Conservation (phyloP, 2,888 invertebrate genomes). For the Acleris cristana region DNA sequence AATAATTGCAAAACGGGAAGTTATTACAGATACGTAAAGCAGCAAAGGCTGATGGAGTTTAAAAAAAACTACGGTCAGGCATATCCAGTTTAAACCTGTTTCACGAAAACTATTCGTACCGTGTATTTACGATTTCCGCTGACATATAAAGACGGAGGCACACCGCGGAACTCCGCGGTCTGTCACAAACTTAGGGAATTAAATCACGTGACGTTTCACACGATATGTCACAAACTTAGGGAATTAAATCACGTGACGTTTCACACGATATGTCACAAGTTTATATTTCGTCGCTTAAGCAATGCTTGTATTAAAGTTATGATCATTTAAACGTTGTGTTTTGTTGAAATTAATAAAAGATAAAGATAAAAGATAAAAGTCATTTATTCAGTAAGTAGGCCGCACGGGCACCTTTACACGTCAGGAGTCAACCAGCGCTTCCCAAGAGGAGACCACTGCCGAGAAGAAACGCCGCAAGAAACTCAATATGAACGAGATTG, state of each 20-base stretch:
- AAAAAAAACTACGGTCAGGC: not conserved
- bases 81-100: conserved; percentile 1
- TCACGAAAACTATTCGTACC: conserved; percentile 43
- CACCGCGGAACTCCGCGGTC: conserved; percentile 1
- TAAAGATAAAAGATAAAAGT: too few species aligned
- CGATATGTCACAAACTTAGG: too few species aligned
- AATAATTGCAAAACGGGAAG: too few species aligned
- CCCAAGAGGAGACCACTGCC: too few species aligned
- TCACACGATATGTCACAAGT: not conserved
- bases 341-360: too few species aligned
- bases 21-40: too few species aligned
- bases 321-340: not conserved
- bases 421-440: too few species aligned
- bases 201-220: conserved; percentile 4
- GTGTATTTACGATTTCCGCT: conserved; percentile 54
- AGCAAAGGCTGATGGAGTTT: too few species aligned
- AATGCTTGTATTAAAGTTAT: not conserved
- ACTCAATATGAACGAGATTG: too few species aligned
- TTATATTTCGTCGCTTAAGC: not conserved
- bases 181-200: conserved; percentile 7
- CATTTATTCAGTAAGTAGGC: too few species aligned
- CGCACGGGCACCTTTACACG: too few species aligned
- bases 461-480: too few species aligned
- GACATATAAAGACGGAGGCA: conserved; percentile 47
- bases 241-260: conserved; percentile 10